A percentile compares a stretch with the other conserved stretches of the same genome.
These are phyloP conservation scores for Sycophaga agraensis DNA, from an alignment of 1,140 invertebrate species.

Conservation along the genomic window DNA sequence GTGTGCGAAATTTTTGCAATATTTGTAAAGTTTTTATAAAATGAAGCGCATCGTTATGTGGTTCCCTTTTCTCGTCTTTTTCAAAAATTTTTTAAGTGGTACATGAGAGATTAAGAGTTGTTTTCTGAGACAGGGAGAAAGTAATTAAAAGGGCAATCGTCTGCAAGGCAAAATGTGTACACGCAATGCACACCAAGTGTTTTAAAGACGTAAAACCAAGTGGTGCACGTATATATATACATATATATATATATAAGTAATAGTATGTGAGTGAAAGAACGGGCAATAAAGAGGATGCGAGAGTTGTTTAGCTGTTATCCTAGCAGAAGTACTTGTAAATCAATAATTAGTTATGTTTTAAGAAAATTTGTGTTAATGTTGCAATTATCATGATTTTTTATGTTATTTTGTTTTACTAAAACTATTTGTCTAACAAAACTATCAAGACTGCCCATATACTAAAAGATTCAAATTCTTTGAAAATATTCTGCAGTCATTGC, in stretches of 20 bases:
- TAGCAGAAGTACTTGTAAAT: neutral
- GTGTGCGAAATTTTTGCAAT: slow-evolving; percentile 15
- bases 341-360: neutral
- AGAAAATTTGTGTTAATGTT: neutral
- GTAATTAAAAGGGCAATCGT: neutral
- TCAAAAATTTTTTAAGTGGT: neutral
- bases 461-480: too few species aligned
- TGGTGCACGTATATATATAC: too few species aligned
- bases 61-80: neutral
- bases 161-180: slow-evolving; percentile 20
- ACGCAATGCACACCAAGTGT: too few species aligned
- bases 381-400: neutral
- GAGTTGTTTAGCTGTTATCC: slow-evolving; percentile 15
- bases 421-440: too few species aligned
- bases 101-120: neutral
- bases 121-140: neutral
- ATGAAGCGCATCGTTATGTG: neutral
- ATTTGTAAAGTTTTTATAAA: slow-evolving; percentile 18
- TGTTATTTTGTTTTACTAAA: neutral
- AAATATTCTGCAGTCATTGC: too few species aligned
- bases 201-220: slow-evolving; percentile 11
- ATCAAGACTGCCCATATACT: too few species aligned
- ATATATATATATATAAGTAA: slow-evolving; percentile 18
- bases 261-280: slow-evolving; percentile 15
- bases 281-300: slow-evolving; percentile 22